Conservation (phyloP, 2,113 vertebrate genomes). For the Bostrychus sinensis region DNA sequence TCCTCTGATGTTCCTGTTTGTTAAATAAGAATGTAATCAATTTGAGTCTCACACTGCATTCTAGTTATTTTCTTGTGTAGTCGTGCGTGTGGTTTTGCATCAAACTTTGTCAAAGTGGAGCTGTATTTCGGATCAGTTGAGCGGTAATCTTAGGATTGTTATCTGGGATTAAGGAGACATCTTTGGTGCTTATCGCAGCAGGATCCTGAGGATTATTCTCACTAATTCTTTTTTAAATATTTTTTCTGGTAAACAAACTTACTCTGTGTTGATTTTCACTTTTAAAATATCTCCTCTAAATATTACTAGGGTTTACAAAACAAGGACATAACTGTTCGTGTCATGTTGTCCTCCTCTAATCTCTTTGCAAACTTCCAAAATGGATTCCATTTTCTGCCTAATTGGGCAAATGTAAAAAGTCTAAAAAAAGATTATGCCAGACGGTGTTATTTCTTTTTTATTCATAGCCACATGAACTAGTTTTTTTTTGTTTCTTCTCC, state of each 20-base stretch:
- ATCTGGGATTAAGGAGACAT: constrained; percentile 13
- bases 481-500: not conserved
- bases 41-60: not conserved
- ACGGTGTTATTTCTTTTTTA: not conserved
- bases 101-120: not conserved
- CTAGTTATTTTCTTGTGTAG: not conserved
- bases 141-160: constrained; percentile 11
- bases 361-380: constrained; percentile 46
- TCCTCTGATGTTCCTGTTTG: not conserved
- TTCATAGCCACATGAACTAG: constrained; percentile 1
- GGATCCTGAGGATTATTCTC: constrained; percentile 1
- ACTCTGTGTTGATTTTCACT: not conserved
- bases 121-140: not conserved
- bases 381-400: constrained; percentile 71
- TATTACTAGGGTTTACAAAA: not conserved
- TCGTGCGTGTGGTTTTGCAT: not conserved
- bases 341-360: constrained; percentile 11
- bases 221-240: constrained; percentile 1
- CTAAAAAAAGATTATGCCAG: not conserved
- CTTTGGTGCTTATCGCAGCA: not conserved
- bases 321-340: not conserved
- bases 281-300: not conserved
- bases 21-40: not conserved
- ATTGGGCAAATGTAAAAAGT: constrained; percentile 59
- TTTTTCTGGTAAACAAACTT: constrained; percentile 1